These are phyloP conservation scores for Protosalanx chinensis DNA, from an alignment of 2,797 vertebrate genomes.

Conservation along the genomic window DNA sequence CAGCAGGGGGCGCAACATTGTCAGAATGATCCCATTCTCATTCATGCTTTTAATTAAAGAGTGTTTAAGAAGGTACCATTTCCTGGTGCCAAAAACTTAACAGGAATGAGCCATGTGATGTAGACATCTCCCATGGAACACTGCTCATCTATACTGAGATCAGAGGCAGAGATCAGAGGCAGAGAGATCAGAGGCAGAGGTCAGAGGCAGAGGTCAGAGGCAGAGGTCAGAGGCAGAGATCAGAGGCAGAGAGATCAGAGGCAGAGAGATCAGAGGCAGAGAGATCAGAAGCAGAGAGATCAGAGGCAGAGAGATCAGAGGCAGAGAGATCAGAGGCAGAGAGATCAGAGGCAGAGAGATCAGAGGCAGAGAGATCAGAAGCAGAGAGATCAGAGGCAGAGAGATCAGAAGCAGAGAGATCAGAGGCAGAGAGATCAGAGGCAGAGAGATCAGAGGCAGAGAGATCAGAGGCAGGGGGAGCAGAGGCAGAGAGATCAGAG, in stretches of 20 bases:
- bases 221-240: too few species aligned
- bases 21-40: not conserved
- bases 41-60: conserved; percentile 3
- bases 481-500: conserved; percentile 7
- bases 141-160: conserved; percentile 8
- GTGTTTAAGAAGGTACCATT: not conserved
- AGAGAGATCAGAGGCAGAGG: too few species aligned
- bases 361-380: too few species aligned
- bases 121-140: not conserved
- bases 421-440: too few species aligned
- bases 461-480: conserved; percentile 16
- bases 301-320: too few species aligned
- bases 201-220: too few species aligned
- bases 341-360: too few species aligned
- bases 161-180: not conserved
- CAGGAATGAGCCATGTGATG: not conserved
- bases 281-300: too few species aligned
- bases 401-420: too few species aligned
- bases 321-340: too few species aligned
- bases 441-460: not conserved
- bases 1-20: conserved; percentile 47
- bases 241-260: too few species aligned
- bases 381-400: too few species aligned
- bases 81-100: not conserved
- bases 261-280: conserved; percentile 34